Conservation (phyloP, 2,888 invertebrate species). For the Diaperis boleti region DNA sequence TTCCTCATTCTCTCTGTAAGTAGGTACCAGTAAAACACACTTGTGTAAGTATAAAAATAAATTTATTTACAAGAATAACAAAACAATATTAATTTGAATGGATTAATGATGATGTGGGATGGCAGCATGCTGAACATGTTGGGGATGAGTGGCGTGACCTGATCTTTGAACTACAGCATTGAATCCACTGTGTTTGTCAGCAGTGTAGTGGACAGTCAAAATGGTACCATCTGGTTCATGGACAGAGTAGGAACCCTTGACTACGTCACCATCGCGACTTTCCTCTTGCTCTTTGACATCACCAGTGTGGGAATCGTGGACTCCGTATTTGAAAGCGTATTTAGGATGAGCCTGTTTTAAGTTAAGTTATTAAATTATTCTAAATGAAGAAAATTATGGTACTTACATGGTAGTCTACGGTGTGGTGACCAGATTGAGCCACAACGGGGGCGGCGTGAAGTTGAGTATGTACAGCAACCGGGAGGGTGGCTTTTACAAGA, state of each 20-base stretch:
- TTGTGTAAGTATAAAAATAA: too few relatives aligned
- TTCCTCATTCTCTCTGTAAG: too few relatives aligned
- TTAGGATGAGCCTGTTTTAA: too few relatives aligned
- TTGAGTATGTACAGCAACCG: too few relatives aligned
- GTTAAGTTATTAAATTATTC: too few relatives aligned
- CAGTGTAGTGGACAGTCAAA: slow-evolving; percentile 29
- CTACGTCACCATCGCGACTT: slow-evolving; percentile 41
- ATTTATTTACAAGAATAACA: too few relatives aligned
- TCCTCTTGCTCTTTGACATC: slow-evolving; percentile 41
- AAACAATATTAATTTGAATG: too few relatives aligned
- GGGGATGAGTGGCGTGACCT: slow-evolving; percentile 28
- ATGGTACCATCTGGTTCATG: slow-evolving; percentile 43
- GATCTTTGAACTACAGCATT: slow-evolving; percentile 21
- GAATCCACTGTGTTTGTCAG: slow-evolving; percentile 30
- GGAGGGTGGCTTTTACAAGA: too few relatives aligned
- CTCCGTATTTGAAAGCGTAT: slow-evolving; percentile 41
- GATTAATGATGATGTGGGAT: too few relatives aligned
- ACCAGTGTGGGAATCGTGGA: slow-evolving; percentile 40
- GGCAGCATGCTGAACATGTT: too few relatives aligned
- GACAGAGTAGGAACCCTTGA: slow-evolving; percentile 39
- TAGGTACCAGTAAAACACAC: too few relatives aligned
- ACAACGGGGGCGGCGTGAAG: slow-evolving; percentile 40
- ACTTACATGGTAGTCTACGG: slow-evolving; percentile 18
- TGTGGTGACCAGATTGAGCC: slow-evolving; percentile 3
- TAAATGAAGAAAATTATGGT: too few relatives aligned